Evolutionary conservation across 2,113 vertebrate genomes (phyloP).

Genomic region (Syngnathus typhle): DNA sequence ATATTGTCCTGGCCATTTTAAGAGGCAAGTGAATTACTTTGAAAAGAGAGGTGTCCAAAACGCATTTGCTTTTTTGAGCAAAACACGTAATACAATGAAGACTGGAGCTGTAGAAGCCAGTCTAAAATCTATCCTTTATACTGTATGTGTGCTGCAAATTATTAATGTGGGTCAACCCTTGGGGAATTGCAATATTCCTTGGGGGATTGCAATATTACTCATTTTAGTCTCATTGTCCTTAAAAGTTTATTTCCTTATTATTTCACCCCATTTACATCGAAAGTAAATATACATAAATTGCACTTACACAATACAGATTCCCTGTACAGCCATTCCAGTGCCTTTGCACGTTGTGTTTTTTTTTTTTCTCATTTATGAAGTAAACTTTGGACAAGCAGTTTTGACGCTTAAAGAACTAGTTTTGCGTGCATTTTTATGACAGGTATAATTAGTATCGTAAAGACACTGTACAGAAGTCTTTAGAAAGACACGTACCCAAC

Average conservation of each 20-base stretch:
- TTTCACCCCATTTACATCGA: conserved; percentile 42
- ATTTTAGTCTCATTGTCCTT: conserved; percentile 14
- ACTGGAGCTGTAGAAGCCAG: neutral
- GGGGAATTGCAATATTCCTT: neutral
- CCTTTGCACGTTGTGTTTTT: conserved; percentile 5
- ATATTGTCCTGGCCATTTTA: conserved; percentile 36
- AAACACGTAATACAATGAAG: neutral
- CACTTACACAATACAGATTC: conserved; percentile 40
- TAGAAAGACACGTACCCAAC: conserved; percentile 23
- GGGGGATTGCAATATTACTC: neutral
- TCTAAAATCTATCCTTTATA: neutral
- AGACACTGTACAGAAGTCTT: conserved; percentile 39
- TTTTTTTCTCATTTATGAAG: conserved; percentile 10
- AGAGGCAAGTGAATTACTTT: conserved; percentile 16
- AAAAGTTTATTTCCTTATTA: conserved; percentile 59
- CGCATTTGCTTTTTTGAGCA: neutral
- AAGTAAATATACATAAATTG: conserved; percentile 44
- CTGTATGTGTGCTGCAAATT: neutral
- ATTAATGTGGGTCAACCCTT: neutral
- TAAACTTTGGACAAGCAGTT: conserved; percentile 27
- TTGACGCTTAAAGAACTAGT: conserved; percentile 20
- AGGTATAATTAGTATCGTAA: conserved; percentile 24
- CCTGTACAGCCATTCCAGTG: conserved; percentile 27
- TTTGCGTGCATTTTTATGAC: conserved; percentile 29
- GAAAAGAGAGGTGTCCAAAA: neutral